These are phyloP conservation scores for Nipponacmea schrenckii DNA, from an alignment of 2,888 invertebrate species.

Conservation along the genomic window DNA sequence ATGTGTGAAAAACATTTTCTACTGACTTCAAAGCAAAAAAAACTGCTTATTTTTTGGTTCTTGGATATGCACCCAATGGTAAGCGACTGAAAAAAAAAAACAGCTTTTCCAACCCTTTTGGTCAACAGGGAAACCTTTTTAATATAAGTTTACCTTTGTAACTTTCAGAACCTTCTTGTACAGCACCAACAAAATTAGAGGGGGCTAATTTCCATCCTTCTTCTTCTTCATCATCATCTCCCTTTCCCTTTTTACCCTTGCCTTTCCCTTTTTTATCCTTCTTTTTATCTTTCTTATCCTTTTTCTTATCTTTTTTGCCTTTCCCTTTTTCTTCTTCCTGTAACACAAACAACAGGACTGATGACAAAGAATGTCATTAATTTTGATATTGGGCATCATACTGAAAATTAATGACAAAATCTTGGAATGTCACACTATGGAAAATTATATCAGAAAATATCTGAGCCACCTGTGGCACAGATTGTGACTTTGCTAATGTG, in stretches of 20 bases:
- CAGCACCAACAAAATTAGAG: slow-evolving; percentile 64
- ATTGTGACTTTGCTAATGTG: too few species aligned
- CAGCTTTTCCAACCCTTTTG: background rate
- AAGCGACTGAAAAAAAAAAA: background rate
- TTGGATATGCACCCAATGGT: background rate
- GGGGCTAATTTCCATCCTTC: slow-evolving; percentile 68
- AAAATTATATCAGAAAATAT: too few species aligned
- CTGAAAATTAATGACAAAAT: background rate
- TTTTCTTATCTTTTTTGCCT: slow-evolving; percentile 52
- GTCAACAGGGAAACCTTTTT: too few species aligned
- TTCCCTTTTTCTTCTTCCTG: slow-evolving; percentile 61
- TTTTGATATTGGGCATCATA: background rate
- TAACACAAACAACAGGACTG: slow-evolving; percentile 11
- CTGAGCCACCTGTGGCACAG: too few species aligned
- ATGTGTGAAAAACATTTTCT: too few species aligned
- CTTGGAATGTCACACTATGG: background rate
- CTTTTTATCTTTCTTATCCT: slow-evolving; percentile 68
- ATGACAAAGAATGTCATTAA: background rate
- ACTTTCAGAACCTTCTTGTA: slow-evolving; percentile 60
- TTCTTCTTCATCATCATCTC: slow-evolving; percentile 61
- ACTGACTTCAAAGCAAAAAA: background rate
- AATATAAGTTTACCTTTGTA: slow-evolving; percentile 55
- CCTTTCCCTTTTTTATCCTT: slow-evolving; percentile 72
- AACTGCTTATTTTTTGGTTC: background rate
- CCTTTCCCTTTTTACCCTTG: slow-evolving; percentile 32